A percentile compares a stretch with the other conserved stretches of the same genome.
Conservation (phyloP, 2,888 invertebrate genomes). For the Noctuana brunneofusca region DNA sequence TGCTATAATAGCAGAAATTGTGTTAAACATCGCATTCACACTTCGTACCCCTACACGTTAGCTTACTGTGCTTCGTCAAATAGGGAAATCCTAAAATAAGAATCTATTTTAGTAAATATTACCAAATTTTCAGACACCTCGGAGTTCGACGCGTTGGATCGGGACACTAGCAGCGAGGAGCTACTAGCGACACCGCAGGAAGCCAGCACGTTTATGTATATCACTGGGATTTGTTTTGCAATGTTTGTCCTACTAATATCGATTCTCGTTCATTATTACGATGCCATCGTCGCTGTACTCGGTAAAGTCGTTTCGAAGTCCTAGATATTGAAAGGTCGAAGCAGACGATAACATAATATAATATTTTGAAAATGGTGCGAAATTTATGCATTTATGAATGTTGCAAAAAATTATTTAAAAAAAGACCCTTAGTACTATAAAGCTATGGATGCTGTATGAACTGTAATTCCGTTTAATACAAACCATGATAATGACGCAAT, state of each 20-base stretch:
- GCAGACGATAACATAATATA: neutral
- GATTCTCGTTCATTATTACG: constrained; percentile 83
- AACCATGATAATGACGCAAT: neutral
- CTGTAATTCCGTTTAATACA: too few species aligned
- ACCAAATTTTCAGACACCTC: constrained; percentile 62
- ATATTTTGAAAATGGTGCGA: constrained; percentile 6
- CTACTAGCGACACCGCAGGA: constrained; percentile 80
- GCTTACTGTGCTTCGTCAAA: too few species aligned
- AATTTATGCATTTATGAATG: neutral
- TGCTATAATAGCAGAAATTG: too few species aligned
- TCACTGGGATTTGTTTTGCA: constrained; percentile 84
- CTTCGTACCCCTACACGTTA: too few species aligned
- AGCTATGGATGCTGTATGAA: neutral
- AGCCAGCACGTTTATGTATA: constrained; percentile 84
- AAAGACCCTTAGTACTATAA: too few species aligned
- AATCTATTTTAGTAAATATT: neutral
- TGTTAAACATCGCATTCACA: too few species aligned
- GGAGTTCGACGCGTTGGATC: constrained; percentile 76
- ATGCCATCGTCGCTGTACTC: constrained; percentile 57
- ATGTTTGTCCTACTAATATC: constrained; percentile 85
- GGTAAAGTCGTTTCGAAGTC: constrained; percentile 58
- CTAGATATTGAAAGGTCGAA: constrained; percentile 37
- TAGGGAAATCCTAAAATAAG: neutral
- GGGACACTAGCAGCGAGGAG: constrained; percentile 78
- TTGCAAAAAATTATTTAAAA: neutral